Base-by-base conservation (phyloP, 92 coral and sea anemone species). In the Actinostola sp. region DNA sequence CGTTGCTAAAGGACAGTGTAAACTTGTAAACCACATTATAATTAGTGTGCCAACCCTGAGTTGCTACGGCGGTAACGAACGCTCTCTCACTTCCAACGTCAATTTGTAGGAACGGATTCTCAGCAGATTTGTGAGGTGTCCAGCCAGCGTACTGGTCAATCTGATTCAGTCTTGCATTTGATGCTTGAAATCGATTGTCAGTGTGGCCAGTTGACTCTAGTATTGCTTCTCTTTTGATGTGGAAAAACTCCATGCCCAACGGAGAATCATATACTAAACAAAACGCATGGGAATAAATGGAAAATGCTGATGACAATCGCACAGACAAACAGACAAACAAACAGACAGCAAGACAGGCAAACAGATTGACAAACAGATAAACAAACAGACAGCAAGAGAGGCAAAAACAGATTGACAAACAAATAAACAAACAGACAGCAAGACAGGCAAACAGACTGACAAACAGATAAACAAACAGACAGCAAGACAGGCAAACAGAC, bases 191-290 rank as follows among this genome's bases (percentile, higher is more conserved):
- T 39, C 8, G 45, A 7, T 39, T 39, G 45, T 39, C 8, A 39
- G 14, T 53, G 13, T 21, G 4, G 0, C 53, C 48, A 27, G 79
- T 39, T 6, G 84, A 70, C 25, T 25, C 67, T 28, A 71, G 35
- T 39, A 83, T 52, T 21, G 82, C 81, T 55, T 64, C 63, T 15
- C 25, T 8, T 3, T 68, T 67, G 10, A 77, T 54, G 66, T 83
- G 88, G 33, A n/a, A 55, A 23, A 77, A 83, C 30, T 83, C 88
- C 88, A 83, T 83, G 8, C 88, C 88, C 63, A 83, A 39, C 2
- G 80, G 62, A 26, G 19, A 12, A 23, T 74, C 80, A 46, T 58
- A 48, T 13, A 19, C 80, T 61, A 50, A 27, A 30, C 15, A 67
- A 3, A 29, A 49, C 19, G 15, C 15, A 19, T 17, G 7, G 19